Evolutionary conservation across 2,113 vertebrate genomes (phyloP).

Genomic region (Apodemus sylvaticus): DNA sequence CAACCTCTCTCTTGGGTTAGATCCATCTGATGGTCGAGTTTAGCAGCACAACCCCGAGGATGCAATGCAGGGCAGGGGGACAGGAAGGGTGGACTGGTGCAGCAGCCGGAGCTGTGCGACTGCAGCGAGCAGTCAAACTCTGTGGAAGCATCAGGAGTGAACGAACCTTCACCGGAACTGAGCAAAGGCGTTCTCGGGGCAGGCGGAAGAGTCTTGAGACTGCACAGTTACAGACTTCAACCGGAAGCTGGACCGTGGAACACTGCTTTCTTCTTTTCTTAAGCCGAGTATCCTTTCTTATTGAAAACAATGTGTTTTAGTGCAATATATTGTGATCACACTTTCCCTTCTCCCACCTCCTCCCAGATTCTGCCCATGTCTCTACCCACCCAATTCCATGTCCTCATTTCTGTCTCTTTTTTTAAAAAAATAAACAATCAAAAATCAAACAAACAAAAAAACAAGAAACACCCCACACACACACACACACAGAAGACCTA

Average conservation of each 20-base stretch:
- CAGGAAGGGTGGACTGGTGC: background rate
- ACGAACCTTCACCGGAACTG: background rate
- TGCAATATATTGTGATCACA: background rate
- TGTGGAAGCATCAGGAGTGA: background rate
- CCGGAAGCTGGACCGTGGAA: background rate
- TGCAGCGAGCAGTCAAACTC: background rate
- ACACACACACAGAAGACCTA: background rate
- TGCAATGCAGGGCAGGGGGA: background rate
- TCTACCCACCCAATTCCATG: background rate
- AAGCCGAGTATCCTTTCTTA: background rate
- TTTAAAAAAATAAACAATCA: background rate
- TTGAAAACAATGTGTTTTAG: background rate
- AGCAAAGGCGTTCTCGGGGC: background rate
- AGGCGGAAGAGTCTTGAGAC: background rate
- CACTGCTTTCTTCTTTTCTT: background rate
- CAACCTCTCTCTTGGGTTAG: background rate
- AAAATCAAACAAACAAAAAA: background rate
- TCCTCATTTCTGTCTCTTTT: background rate
- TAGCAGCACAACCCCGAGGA: background rate
- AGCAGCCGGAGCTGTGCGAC: background rate
- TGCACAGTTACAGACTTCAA: background rate
- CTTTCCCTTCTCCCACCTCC: background rate
- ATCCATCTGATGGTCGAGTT: background rate
- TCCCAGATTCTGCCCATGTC: background rate
- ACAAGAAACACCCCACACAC: background rate